Base-by-base conservation (phyloP, 2,113 vertebrate species). In the Nothoprocta perdicaria region DNA sequence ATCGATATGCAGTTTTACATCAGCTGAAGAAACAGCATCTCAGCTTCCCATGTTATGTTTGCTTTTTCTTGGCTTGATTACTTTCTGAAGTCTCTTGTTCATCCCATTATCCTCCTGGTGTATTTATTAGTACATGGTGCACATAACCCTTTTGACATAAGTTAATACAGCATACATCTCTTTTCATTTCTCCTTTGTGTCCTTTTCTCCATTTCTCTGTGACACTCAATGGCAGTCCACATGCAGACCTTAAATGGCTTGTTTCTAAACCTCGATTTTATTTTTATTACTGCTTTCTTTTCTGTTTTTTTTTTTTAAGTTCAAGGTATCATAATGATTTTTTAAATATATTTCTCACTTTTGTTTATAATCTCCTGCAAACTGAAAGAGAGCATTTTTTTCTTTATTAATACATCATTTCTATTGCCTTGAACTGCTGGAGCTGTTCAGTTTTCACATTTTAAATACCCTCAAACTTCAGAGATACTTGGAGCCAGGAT, bases 101-200 rank as follows among this genome's bases (percentile, higher is more conserved):
- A 94, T 94, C 38, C 68, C 82, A 92, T 80, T 86, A 77, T 90
- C 60, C 74, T 93, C 40, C 52, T 50, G 13, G 35, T 21, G 24
- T 79, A 78, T 95, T 95, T 96, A 93, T 95, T 96, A 93, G 78
- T 95, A 96, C 91, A 92, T 90, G 83, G 84, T 89, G 46, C 76
- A 85, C 73, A 92, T 87, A 94, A 92, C 81, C 94, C 84, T 93
- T 90, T 88, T 89, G 95, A 87, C 86, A 94, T 76, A 61, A 89
- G 75, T 94, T 96, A 91, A 96, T 96, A 89, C 77, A 92, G 89
- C 69, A 62, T 78, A 82, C 35, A 79, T 40, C 40, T 91, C n/a
- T 83, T 85, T 93, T 88, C 68, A 86, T 95, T 95, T 95, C 88
- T 96, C 94, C 95, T 95, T 68, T 84, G 76, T 95, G 95, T 94